phyloP scores from a whole-genome alignment of 2,113 vertebrate genomes.

The Pteronura brasiliensis region DNA sequence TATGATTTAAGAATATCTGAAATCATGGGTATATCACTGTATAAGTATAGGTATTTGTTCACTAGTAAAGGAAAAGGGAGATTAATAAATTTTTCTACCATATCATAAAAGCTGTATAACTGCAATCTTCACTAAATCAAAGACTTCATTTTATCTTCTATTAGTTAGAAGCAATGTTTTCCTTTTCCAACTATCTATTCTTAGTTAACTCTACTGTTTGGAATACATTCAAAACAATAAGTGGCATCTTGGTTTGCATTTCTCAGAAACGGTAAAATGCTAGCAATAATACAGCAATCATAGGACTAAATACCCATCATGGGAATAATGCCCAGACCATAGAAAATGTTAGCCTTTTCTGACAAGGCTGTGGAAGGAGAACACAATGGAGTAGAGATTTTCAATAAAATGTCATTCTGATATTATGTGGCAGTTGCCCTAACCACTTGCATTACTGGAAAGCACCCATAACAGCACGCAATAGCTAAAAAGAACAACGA shows the following conservation, averaged over 20 bases:
- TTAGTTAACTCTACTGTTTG: slow-evolving; percentile 18
- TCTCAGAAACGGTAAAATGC: slow-evolving; percentile 64
- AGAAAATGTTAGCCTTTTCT: slow-evolving; percentile 47
- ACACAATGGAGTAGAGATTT: slow-evolving; percentile 31
- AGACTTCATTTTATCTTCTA: neutral
- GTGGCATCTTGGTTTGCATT: slow-evolving; percentile 42
- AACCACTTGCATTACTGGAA: slow-evolving; percentile 51
- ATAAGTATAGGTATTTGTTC: neutral
- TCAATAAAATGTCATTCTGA: slow-evolving; percentile 51
- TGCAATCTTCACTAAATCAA: neutral
- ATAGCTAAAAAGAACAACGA: slow-evolving; percentile 21
- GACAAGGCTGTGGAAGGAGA: slow-evolving; percentile 38
- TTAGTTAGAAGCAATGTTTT: slow-evolving; percentile 32
- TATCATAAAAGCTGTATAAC: neutral
- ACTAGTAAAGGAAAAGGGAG: neutral
- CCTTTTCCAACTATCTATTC: slow-evolving; percentile 41
- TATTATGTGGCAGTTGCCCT: slow-evolving; percentile 49
- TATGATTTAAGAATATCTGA: slow-evolving; percentile 2
- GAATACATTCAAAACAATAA: slow-evolving; percentile 29
- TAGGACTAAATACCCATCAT: neutral
- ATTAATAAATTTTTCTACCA: neutral
- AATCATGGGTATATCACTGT: neutral
- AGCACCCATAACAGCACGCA: neutral
- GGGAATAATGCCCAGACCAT: slow-evolving; percentile 56
- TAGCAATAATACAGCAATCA: slow-evolving; percentile 51